Conservation (phyloP, 2,888 invertebrate genomes). For the Napeogenes sylphis region DNA sequence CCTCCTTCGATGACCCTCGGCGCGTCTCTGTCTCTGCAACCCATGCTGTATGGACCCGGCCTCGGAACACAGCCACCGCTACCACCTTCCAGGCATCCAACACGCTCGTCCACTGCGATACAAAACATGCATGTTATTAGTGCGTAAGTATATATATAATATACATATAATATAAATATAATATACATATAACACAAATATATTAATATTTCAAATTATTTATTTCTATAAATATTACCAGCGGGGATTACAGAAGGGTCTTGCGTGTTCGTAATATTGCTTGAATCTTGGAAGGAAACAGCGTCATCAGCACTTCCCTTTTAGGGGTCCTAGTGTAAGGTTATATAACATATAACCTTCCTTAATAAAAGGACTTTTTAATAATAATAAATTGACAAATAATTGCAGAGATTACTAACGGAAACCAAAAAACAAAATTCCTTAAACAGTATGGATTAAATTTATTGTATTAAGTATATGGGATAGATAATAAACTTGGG, state of each 20-base stretch:
- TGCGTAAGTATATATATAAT: slow-evolving; percentile 76
- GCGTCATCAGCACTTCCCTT: no score
- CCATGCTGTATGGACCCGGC: slow-evolving; percentile 71
- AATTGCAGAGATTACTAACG: no score
- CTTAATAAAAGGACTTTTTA: no score
- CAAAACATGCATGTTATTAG: slow-evolving; percentile 81
- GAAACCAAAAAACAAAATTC: no score
- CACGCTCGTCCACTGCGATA: slow-evolving; percentile 77
- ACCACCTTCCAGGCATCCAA: slow-evolving; percentile 74
- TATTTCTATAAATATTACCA: background rate
- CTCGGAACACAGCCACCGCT: slow-evolving; percentile 63
- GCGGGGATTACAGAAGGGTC: background rate
- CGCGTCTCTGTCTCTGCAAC: slow-evolving; percentile 70
- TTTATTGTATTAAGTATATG: background rate
- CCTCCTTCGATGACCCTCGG: slow-evolving; percentile 75
- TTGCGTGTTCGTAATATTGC: no score
- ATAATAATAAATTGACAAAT: no score
- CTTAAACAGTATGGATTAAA: no score
- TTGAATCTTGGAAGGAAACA: no score
- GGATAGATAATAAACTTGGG: slow-evolving; percentile 1
- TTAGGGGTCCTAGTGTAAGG: no score
- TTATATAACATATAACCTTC: no score
- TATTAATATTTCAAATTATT: no score
- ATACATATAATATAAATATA: background rate
- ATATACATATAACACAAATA: no score